A percentile compares a stretch with the other conserved stretches of the same genome.
Conservation (phyloP, 35 echinoderm and acorn worm genomes). For the Amphiura filiformis region DNA sequence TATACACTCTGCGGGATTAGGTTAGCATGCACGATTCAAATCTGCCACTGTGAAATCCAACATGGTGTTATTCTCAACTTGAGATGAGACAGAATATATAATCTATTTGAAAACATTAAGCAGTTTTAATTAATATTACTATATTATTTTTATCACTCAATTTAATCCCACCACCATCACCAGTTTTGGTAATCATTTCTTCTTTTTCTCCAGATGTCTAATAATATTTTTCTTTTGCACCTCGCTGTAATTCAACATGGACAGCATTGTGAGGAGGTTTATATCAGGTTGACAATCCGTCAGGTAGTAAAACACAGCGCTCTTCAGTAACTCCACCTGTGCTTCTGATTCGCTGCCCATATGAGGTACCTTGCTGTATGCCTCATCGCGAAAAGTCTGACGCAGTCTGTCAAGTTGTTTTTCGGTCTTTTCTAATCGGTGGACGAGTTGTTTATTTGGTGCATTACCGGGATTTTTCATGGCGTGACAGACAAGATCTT, state of each 20-base stretch:
- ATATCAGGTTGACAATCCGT: conserved; percentile 34
- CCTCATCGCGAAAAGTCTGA: conserved; percentile 27
- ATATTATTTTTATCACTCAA: no score
- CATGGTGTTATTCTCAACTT: no score
- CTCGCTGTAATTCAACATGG: conserved; percentile 49
- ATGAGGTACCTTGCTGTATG: conserved; percentile 8
- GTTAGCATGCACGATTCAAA: no score
- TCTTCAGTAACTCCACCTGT: conserved; percentile 40
- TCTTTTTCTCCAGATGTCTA: conserved; percentile 43
- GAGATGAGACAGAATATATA: no score
- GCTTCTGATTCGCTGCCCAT: conserved; percentile 52
- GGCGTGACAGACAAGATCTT: conserved; percentile 27
- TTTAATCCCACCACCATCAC: no score
- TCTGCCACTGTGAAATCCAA: no score
- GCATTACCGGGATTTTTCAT: conserved; percentile 11
- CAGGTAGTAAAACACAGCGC: conserved; percentile 54
- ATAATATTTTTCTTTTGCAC: conserved; percentile 42
- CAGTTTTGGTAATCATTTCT: conserved; percentile 11
- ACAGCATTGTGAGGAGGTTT: conserved; percentile 43
- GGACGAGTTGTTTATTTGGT: conserved; percentile 23
- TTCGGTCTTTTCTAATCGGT: conserved; percentile 48
- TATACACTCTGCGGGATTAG: no score
- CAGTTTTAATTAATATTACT: no score
- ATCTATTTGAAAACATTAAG: no score
- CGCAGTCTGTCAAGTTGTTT: conserved; percentile 41